Evolutionary conservation across 2,113 vertebrate species (phyloP).

Genomic region (Amia ocellicauda): DNA sequence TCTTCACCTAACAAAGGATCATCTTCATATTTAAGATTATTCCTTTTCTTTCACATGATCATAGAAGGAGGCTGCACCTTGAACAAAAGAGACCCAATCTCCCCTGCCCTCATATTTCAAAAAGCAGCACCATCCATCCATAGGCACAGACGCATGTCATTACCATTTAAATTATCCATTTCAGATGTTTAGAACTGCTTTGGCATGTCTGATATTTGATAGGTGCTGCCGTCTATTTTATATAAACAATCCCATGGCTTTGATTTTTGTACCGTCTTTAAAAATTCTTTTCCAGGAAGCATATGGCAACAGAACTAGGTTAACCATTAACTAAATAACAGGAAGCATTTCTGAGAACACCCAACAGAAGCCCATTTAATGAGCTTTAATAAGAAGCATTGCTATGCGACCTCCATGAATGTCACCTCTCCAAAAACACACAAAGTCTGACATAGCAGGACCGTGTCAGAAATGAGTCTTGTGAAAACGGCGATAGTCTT

Average conservation of each 20-base stretch:
- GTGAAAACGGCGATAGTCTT: background rate
- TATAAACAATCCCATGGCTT: constrained; percentile 32
- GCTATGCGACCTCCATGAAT: constrained; percentile 73
- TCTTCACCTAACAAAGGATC: too few species aligned
- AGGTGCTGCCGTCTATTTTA: background rate
- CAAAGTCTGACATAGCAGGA: constrained; percentile 27
- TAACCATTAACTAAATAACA: constrained; percentile 88
- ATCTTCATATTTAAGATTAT: too few species aligned
- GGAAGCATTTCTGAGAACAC: constrained; percentile 71
- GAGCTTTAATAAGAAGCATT: constrained; percentile 67
- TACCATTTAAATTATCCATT: too few species aligned
- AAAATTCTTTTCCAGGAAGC: constrained; percentile 78
- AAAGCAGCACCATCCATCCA: too few species aligned
- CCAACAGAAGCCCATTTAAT: constrained; percentile 69
- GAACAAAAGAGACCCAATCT: too few species aligned
- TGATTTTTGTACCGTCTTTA: constrained; percentile 66
- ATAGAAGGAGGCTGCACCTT: too few species aligned
- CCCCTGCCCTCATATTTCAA: too few species aligned
- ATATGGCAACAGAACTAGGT: constrained; percentile 88
- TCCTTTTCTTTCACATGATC: too few species aligned
- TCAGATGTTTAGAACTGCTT: too few species aligned
- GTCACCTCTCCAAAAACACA: constrained; percentile 50
- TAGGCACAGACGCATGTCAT: too few species aligned
- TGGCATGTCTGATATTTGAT: background rate
- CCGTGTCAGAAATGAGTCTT: background rate